Percentiles rank a stretch among this genome's conserved stretches.
Evolutionary conservation across 2,113 vertebrate genomes (phyloP).

Genomic region (Oxyura jamaicensis): DNA sequence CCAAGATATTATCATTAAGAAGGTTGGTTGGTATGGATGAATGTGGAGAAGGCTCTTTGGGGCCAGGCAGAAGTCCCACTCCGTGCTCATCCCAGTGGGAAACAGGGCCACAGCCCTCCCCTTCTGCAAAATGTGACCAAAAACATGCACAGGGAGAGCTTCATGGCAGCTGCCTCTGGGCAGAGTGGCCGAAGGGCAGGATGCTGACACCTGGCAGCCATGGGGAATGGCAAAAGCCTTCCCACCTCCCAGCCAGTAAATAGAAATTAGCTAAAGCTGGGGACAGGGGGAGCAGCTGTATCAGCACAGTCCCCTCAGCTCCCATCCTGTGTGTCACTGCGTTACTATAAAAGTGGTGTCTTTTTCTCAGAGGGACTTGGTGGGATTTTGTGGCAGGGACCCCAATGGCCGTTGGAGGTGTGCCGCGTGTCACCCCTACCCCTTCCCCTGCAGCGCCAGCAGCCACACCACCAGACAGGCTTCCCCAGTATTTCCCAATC

Average conservation of each 20-base stretch:
- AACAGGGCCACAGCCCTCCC: not conserved
- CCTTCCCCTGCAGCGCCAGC: fast-evolving
- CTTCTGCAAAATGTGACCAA: no score
- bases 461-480: not conserved
- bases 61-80: not conserved
- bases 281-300: not conserved
- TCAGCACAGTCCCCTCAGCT: not conserved
- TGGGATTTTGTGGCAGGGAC: not conserved
- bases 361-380: not conserved
- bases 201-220: not conserved
- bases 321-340: fast-evolving
- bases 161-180: not conserved
- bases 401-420: not conserved
- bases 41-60: not conserved
- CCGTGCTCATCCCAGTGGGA: fast-evolving
- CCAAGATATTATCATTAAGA: not conserved
- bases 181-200: not conserved
- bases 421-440: not conserved
- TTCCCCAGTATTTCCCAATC: not conserved
- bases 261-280: not conserved
- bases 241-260: not conserved
- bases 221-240: fast-evolving
- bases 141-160: not conserved
- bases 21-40: not conserved
- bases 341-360: not conserved